Evolutionary conservation across 2,888 invertebrate genomes (phyloP).

Genomic region (Ligdia adustata): DNA sequence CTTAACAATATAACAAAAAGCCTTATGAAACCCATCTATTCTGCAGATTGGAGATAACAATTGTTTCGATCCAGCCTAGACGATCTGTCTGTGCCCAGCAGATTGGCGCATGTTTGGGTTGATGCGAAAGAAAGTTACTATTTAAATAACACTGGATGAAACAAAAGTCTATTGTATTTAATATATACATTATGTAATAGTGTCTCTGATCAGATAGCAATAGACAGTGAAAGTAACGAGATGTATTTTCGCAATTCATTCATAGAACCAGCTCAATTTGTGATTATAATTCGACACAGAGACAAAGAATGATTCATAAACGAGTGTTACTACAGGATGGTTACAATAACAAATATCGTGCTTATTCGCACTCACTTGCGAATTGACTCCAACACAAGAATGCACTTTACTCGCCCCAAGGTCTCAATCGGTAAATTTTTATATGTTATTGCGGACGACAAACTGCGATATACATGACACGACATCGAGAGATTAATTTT

Average conservation of each 20-base stretch:
- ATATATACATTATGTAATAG: conserved; percentile 14
- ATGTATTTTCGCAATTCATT: conserved; percentile 31
- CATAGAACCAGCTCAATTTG: conserved; percentile 37
- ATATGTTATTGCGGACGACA: conserved; percentile 67
- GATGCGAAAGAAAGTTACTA: no score
- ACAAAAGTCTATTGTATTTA: conserved; percentile 18
- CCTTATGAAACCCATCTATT: no score
- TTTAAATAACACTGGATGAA: no score
- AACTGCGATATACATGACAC: conserved; percentile 67
- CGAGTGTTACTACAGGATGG: conserved; percentile 45
- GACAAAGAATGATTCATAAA: conserved; percentile 54
- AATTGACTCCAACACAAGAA: conserved; percentile 78
- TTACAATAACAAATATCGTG: conserved; percentile 54
- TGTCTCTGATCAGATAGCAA: conserved; percentile 15
- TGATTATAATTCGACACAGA: conserved; percentile 43
- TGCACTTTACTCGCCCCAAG: conserved; percentile 74
- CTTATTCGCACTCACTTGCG: conserved; percentile 74
- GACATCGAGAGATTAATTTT: conserved; percentile 79
- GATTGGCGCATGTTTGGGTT: no score
- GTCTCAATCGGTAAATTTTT: conserved; percentile 77
- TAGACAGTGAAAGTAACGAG: conserved; percentile 25
- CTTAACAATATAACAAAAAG: neutral
- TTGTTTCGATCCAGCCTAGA: no score
- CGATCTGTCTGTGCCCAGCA: no score
- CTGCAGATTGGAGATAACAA: no score